Percentiles rank a stretch among this genome's conserved stretches.
Evolutionary conservation across 2,113 vertebrate genomes (phyloP).

Genomic region (Thamnaconus septentrionalis): DNA sequence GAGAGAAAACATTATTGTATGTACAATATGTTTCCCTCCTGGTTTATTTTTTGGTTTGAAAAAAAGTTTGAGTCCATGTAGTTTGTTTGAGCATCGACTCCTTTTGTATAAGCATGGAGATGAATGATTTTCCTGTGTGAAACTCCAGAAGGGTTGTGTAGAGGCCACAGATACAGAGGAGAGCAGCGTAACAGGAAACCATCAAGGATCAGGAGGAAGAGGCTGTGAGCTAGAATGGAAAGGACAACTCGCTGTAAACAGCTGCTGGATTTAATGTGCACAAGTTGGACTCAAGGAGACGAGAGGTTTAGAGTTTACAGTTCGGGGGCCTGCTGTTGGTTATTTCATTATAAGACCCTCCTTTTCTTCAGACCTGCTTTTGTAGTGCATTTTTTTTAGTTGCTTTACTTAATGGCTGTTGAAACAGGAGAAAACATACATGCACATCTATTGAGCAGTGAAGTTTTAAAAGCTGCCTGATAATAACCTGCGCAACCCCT

Average conservation of each 20-base stretch:
- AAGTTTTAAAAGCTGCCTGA: conserved; percentile 5
- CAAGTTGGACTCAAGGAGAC: not conserved
- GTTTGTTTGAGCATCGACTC: too few relatives aligned
- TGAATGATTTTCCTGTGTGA: too few relatives aligned
- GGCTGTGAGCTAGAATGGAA: not conserved
- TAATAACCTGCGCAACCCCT: not conserved
- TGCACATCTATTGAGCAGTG: not conserved
- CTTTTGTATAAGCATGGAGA: too few relatives aligned
- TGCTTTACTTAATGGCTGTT: not conserved
- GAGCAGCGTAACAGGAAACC: not conserved
- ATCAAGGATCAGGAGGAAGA: not conserved
- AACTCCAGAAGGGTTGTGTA: too few relatives aligned
- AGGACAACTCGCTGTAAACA: conserved; percentile 2
- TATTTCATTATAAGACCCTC: conserved; percentile 7
- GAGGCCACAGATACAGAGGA: not conserved
- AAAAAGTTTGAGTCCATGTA: too few relatives aligned
- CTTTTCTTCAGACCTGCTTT: not conserved
- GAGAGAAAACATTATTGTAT: too few relatives aligned
- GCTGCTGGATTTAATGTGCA: not conserved
- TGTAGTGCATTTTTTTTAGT: too few relatives aligned
- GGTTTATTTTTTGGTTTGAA: too few relatives aligned
- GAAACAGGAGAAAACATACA: not conserved
- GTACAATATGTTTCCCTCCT: too few relatives aligned
- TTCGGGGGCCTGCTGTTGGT: not conserved
- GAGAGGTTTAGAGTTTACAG: conserved; percentile 12